Evolutionary conservation across 2,797 vertebrate genomes (phyloP), one percentile per base, ranked within the genome.

Genomic region (Acanthornis magna): DNA sequence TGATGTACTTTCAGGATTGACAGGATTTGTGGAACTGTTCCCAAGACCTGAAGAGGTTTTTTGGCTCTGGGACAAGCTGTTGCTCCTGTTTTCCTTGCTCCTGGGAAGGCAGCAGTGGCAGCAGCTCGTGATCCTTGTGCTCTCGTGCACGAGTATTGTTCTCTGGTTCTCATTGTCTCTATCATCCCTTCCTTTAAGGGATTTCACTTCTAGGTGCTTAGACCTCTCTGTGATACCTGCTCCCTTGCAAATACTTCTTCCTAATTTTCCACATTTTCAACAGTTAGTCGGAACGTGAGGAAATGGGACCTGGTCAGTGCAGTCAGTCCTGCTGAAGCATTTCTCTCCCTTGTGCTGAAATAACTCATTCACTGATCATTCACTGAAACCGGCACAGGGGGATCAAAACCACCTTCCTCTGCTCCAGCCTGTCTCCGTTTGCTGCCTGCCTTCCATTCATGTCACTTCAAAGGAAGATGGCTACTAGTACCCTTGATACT

Each of bases 61-160:
- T 10, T 51, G 40, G 45, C 9, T 36, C 67, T 51, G 10, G 60
- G 27, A 34, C 47, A 32, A 16, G 26, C 60, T 25, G 13, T 8
- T n/a, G 13, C 27, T 68, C 30, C 43, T 27, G 18, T 23, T 50
- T 45, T 13, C 11, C 17, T 57, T 25, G 30, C 21, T 67, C 9
- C 43, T 68, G 38, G 10, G 34, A 4, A 18, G 58, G 61, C 80
- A 67, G 38, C 53, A 18, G 50, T 5, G 45, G 36, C 42, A 22
- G 58, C 58, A 70, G 32, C 14, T 3, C 0, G 30, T 34, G 38
- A 10, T 58, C 45, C 42, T 29, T 4, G 11, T 53, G 34, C 27
- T 45, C 30, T 26, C 13, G 29, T 2, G 2, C 47, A 2, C 25
- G 2, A 21, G 14, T 10, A 2, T 8, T 30, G 40, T 9, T 54